Conservation (phyloP, 2,113 vertebrate species). For the Trachemys scripta region DNA sequence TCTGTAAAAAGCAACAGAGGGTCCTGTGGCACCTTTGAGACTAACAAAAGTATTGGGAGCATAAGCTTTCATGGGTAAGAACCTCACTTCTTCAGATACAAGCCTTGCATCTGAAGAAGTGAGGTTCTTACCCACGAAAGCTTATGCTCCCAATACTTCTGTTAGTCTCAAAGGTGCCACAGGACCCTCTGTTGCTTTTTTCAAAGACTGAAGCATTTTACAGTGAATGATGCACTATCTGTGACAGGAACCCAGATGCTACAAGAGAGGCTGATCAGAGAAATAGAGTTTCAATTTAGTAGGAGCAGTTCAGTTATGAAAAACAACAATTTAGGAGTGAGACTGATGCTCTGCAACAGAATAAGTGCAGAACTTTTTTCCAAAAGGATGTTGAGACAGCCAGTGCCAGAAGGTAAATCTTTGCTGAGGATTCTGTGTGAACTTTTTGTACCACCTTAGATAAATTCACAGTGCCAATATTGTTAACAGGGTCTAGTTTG, state of each 20-base stretch:
- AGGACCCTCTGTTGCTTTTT: neutral
- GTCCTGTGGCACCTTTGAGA: too few relatives aligned
- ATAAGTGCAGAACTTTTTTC: neutral
- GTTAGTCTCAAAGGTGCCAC: too few relatives aligned
- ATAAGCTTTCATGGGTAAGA: too few relatives aligned
- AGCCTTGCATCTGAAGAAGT: too few relatives aligned
- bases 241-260: neutral
- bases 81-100: too few relatives aligned
- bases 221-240: neutral
- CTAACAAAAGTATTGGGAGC: too few relatives aligned
- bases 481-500: neutral
- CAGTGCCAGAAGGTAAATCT: neutral
- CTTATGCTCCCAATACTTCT: too few relatives aligned
- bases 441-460: neutral
- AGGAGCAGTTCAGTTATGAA: neutral
- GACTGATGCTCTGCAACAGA: neutral
- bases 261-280: neutral
- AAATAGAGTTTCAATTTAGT: neutral
- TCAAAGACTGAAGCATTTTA: neutral
- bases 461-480: neutral
- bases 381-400: neutral
- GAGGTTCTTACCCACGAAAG: too few relatives aligned
- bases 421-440: neutral
- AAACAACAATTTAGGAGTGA: neutral
- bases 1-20: too few relatives aligned